Conservation (phyloP, 2,888 invertebrate genomes). For the Agrenia bidenticulata region DNA sequence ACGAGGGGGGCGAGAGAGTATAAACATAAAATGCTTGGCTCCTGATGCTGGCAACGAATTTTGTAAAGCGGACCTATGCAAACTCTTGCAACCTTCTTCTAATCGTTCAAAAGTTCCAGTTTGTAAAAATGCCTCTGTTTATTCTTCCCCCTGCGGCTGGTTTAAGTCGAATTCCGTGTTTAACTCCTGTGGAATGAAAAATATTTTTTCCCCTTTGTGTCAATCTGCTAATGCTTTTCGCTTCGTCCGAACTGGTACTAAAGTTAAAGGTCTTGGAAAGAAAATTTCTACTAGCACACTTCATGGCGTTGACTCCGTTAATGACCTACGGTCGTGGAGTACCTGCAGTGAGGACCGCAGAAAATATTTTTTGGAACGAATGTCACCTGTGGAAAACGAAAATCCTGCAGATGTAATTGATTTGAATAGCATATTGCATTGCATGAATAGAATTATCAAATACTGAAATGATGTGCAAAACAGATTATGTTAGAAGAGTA, state of each 20-base stretch:
- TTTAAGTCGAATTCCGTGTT: background rate
- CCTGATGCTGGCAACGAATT: background rate
- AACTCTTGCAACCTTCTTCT: background rate
- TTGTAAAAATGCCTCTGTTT: background rate
- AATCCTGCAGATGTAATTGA: too few relatives aligned
- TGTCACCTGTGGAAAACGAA: background rate
- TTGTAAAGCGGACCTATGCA: slow-evolving; percentile 3
- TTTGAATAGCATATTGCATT: too few relatives aligned
- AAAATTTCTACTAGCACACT: slow-evolving; percentile 26
- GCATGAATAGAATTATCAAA: too few relatives aligned
- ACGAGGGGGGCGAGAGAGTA: too few relatives aligned
- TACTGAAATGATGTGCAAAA: too few relatives aligned
- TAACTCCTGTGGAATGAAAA: background rate
- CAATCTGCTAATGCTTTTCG: background rate
- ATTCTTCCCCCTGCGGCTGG: slow-evolving; percentile 4
- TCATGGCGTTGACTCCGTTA: slow-evolving; percentile 30
- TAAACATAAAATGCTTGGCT: background rate
- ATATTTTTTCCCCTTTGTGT: background rate
- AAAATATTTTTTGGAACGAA: slow-evolving; percentile 26
- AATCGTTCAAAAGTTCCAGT: background rate
- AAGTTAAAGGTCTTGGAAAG: slow-evolving; percentile 15
- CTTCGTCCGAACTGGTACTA: background rate
- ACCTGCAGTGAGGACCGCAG: slow-evolving; percentile 20
- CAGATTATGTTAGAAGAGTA: too few relatives aligned
- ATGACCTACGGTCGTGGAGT: slow-evolving; percentile 34